Conservation (phyloP, 2,113 vertebrate species). For the Psilopsiagon aymara region DNA sequence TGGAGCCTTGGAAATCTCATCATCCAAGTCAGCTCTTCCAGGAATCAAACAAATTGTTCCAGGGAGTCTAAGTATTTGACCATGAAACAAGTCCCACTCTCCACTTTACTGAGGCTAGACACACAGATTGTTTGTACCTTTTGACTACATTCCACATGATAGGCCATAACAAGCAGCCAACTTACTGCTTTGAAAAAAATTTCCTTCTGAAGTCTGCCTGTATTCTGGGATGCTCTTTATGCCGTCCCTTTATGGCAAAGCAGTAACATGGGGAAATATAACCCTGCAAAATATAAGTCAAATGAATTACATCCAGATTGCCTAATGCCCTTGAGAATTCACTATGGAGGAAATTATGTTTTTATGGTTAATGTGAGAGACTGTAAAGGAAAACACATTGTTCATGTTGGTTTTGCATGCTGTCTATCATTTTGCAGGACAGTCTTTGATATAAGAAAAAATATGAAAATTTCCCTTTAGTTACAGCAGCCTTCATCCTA, state of each 20-base stretch:
- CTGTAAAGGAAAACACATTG: background rate
- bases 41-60: conserved; percentile 64
- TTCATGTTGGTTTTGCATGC: background rate
- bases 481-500: background rate
- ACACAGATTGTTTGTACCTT: conserved; percentile 21
- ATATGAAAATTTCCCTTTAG: background rate
- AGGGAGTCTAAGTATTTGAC: conserved; percentile 46
- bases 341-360: background rate
- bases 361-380: background rate
- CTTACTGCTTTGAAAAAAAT: conserved; percentile 29
- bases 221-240: conserved; percentile 7
- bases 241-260: background rate
- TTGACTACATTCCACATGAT: background rate
- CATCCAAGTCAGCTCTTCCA: conserved; percentile 52
- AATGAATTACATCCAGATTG: conserved; percentile 7
- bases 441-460: background rate
- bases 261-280: background rate
- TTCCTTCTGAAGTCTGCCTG: conserved; percentile 6
- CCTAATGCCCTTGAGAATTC: background rate
- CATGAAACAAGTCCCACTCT: conserved; percentile 44
- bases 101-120: conserved; percentile 40
- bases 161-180: background rate
- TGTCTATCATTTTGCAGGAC: background rate
- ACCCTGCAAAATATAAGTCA: background rate
- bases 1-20: conserved; percentile 60